Conservation (phyloP, 1,140 invertebrate species). For the Aricia agestis region DNA sequence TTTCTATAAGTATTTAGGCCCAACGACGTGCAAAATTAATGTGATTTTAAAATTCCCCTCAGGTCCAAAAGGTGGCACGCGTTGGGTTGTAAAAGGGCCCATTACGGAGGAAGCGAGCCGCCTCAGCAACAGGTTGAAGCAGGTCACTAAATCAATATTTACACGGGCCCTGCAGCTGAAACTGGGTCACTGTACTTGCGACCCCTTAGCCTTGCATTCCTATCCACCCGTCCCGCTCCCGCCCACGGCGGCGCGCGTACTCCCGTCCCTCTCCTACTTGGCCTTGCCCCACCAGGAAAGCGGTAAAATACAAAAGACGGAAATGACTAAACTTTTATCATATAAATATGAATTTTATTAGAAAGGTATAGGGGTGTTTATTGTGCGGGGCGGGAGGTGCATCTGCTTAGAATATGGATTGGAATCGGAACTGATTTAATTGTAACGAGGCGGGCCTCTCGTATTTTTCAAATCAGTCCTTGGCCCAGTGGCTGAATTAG, state of each 20-base stretch:
- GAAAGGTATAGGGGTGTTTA: conserved; percentile 27
- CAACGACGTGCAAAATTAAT: neutral
- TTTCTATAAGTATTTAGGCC: no score
- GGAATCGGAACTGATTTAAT: conserved; percentile 37
- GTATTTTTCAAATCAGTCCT: conserved; percentile 29
- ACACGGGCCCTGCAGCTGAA: conserved; percentile 58
- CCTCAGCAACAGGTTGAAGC: conserved; percentile 60
- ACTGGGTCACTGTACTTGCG: conserved; percentile 68
- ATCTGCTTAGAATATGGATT: conserved; percentile 40
- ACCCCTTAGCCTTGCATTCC: conserved; percentile 66
- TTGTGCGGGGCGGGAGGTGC: conserved; percentile 30
- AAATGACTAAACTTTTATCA: conserved; percentile 47
- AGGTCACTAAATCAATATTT: conserved; percentile 70
- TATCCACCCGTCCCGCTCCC: conserved; percentile 38
- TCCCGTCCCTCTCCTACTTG: conserved; percentile 42
- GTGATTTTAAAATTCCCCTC: neutral
- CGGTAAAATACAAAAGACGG: conserved; percentile 65
- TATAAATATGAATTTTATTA: conserved; percentile 57
- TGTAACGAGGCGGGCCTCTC: conserved; percentile 33
- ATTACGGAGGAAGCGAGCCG: conserved; percentile 19
- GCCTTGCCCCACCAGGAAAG: conserved; percentile 56
- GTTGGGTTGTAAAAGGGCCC: conserved; percentile 12
- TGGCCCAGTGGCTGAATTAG: conserved; percentile 26
- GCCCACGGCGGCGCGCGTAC: conserved; percentile 27
- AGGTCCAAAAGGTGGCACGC: neutral